phyloP scores from a whole-genome alignment of 2,113 vertebrate genomes.

The Oryzias curvinotus region DNA sequence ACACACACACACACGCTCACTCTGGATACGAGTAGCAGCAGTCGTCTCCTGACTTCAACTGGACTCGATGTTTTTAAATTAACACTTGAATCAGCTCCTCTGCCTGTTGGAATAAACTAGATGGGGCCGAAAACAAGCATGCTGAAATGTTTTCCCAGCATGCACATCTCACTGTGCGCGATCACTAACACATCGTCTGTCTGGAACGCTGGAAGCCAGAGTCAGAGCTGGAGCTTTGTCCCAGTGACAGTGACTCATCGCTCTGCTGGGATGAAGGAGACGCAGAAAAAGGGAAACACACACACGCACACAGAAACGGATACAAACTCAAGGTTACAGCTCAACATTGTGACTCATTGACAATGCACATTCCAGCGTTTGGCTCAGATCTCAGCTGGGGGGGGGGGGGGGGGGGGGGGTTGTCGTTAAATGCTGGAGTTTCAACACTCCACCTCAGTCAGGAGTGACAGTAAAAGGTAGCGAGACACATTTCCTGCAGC shows the following conservation, averaged over 20 bases:
- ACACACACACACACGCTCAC: conserved; percentile 4
- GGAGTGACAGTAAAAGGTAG: neutral
- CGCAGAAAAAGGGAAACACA: neutral
- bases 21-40: conserved; percentile 10
- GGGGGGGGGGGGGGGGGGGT: conserved; percentile 44
- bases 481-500: neutral
- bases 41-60: conserved; percentile 8
- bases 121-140: conserved; percentile 1
- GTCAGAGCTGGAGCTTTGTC: conserved; percentile 19
- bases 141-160: neutral
- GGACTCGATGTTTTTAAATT: neutral
- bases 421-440: conserved; percentile 16
- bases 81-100: neutral
- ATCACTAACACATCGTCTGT: neutral
- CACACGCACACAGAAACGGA: conserved; percentile 9
- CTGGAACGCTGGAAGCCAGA: conserved; percentile 18
- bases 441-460: neutral
- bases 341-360: conserved; percentile 59
- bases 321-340: conserved; percentile 36
- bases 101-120: neutral
- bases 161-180: neutral
- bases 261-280: conserved; percentile 38
- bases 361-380: conserved; percentile 47
- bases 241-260: conserved; percentile 35
- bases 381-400: conserved; percentile 42